phyloP scores from a whole-genome alignment of 2,888 invertebrate species.

The Cephonodes hylas region DNA sequence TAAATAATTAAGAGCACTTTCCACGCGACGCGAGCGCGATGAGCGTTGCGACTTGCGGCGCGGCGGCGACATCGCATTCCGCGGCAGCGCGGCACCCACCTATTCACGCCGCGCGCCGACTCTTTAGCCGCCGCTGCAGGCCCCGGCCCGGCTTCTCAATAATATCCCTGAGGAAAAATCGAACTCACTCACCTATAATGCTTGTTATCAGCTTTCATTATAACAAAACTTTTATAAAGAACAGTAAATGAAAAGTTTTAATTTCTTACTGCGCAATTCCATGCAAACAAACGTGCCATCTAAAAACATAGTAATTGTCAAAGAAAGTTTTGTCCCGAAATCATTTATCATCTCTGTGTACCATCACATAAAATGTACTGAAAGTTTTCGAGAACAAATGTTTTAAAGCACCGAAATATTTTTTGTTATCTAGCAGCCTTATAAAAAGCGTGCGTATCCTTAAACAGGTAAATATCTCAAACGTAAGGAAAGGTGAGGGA shows the following conservation, averaged over 20 bases:
- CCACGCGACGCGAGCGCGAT: slow-evolving; percentile 37
- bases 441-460: slow-evolving; percentile 44
- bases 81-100: neutral
- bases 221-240: too few relatives aligned
- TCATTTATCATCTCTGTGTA: too few relatives aligned
- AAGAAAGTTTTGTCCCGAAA: too few relatives aligned
- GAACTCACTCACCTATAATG: neutral
- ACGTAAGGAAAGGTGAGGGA: slow-evolving; percentile 45
- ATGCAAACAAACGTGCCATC: neutral
- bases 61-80: neutral
- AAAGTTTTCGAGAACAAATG: neutral
- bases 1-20: slow-evolving; percentile 75
- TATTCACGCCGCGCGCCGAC: neutral
- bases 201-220: too few relatives aligned
- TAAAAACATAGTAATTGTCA: too few relatives aligned
- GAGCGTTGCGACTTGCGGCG: slow-evolving; percentile 19
- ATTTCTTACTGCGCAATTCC: neutral
- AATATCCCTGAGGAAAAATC: neutral
- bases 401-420: neutral
- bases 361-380: neutral
- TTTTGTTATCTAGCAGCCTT: slow-evolving; percentile 17
- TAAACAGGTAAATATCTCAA: slow-evolving; percentile 56
- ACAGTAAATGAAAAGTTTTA: neutral
- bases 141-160: too few relatives aligned
- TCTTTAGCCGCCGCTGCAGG: neutral